Conservation (phyloP, 2,113 vertebrate genomes). For the Heteronetta atricapilla region DNA sequence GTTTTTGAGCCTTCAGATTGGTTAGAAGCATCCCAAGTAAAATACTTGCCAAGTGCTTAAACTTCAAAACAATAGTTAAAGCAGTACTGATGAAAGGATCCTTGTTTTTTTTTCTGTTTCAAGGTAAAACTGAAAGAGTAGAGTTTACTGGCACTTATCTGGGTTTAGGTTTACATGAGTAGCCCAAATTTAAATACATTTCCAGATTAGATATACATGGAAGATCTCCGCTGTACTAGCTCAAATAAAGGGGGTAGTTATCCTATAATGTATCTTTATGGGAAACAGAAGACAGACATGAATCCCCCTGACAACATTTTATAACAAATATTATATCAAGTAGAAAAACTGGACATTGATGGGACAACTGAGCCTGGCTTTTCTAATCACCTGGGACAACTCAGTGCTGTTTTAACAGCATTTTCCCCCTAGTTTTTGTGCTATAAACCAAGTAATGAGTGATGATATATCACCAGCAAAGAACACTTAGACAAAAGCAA, state of each 20-base stretch:
- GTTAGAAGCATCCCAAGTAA: background rate
- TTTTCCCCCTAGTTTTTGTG: background rate
- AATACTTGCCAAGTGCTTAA: background rate
- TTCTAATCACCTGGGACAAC: background rate
- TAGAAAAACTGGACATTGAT: background rate
- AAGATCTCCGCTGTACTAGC: background rate
- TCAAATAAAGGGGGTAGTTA: background rate
- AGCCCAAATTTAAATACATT: background rate
- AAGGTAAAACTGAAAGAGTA: background rate
- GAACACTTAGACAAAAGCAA: background rate
- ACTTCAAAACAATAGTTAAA: background rate
- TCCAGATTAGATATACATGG: background rate
- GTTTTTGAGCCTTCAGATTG: slow-evolving; percentile 27
- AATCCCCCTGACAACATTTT: background rate
- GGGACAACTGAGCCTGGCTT: background rate
- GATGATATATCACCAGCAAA: background rate
- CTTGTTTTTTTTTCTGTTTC: background rate
- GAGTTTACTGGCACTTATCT: background rate
- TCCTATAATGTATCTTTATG: background rate
- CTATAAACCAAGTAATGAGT: background rate
- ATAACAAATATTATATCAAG: background rate
- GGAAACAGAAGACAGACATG: background rate
- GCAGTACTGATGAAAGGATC: background rate
- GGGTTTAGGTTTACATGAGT: background rate
- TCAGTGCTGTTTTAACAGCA: background rate